Conservation (phyloP, 2,797 vertebrate genomes). For the Neosilurus mollespiculum region DNA sequence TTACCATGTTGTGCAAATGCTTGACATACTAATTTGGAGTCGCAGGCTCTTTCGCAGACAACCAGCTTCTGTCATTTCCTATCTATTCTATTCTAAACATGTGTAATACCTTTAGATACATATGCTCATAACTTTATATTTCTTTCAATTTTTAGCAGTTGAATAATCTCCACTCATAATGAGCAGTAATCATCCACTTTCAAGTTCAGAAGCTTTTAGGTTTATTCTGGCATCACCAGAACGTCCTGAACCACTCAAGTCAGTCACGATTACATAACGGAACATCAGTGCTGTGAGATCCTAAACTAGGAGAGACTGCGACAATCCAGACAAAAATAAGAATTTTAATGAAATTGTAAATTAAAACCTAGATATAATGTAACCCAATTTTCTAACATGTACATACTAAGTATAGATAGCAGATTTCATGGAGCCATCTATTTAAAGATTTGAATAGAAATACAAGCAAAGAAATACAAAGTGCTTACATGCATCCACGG, state of each 20-base stretch:
- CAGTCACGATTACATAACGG: background rate
- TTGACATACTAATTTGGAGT: background rate
- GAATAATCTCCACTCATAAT: background rate
- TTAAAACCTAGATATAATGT: too few species aligned
- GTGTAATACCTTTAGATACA: background rate
- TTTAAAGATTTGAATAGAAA: background rate
- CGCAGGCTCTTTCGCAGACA: background rate
- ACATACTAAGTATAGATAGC: background rate
- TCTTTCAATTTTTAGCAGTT: background rate
- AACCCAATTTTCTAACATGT: too few species aligned
- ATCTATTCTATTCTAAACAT: background rate
- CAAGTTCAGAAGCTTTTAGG: background rate
- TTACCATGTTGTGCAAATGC: background rate
- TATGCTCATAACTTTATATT: background rate
- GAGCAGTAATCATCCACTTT: background rate
- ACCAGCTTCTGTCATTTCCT: background rate
- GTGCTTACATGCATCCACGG: background rate
- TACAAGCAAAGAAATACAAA: background rate
- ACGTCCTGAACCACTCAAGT: background rate
- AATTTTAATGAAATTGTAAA: too few species aligned
- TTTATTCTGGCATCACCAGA: background rate
- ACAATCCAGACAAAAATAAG: background rate
- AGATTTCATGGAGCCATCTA: too few species aligned
- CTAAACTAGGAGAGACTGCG: background rate
- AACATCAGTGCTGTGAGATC: background rate